Evolutionary conservation across 2,888 invertebrate genomes (phyloP), one percentile per base, ranked within the genome.

Genomic region (Anthoptus insignis): DNA sequence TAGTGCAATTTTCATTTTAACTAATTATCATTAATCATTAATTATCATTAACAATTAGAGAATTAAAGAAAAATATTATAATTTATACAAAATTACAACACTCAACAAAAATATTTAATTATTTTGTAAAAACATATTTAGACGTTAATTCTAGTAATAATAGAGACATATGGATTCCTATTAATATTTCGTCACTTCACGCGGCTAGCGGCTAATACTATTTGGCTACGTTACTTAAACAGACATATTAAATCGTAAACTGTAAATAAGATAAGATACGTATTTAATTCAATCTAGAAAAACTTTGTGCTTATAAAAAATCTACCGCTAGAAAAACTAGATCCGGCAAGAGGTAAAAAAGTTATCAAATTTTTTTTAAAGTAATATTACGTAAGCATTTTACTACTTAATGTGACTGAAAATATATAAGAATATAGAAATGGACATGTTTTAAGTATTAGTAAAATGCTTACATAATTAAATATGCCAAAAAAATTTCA

Each of bases 401-500:
- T 54, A 61, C 61, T 39, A 47, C n/a, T n/a, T n/a, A n/a, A n/a
- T n/a, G n/a, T n/a, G n/a, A n/a, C n/a, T n/a, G 4, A n/a, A 5
- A n/a, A 22, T 22, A 13, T 6, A 16, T 16, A 42, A 42, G 5
- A 4, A 9, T 3, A 9, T 19, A 42, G 3, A 39, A 42, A 22
- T 8, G 13, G 9, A 6, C 4, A 1, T 24, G 5, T 24, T 2
- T n/a, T 24, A 47, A 13, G n/a, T 22, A 24, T 52, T 1, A 61
- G 56, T 56, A 63, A 63, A 63, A 56, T 63, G 49, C 63, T 56
- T 63, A 37, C 61, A 61, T 27, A 37, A 24, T 34, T 22, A 61
- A 13, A 14, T 37, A 37, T 49, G 54, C 13, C 27, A 50, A 56
- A 58, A 27, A 47, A 57, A 39, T 50, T 57, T 50, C 63, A 57